Base-by-base conservation (phyloP, 2,113 vertebrate species). In the Pomatorhinus ruficollis region DNA sequence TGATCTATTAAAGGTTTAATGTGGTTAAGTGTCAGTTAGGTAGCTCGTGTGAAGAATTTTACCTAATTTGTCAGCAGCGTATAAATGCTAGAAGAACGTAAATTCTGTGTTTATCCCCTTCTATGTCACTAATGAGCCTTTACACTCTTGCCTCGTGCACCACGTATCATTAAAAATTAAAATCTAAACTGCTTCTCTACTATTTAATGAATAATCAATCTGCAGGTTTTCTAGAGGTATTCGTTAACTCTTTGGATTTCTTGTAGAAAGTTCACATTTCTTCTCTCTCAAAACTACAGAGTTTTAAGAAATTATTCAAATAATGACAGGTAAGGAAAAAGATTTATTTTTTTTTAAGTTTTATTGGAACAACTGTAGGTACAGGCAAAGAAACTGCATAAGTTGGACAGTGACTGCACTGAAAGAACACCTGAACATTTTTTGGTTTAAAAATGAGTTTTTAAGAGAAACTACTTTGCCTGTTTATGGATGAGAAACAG, bases 301-400 rank as follows among this genome's bases (percentile, higher is more conserved):
- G 6, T 47, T 66, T 84, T 65, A 65, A 59, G 53, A 45, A 78
- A 50, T 57, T 23, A 52, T 7, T 69, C n/a, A 65, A 89, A 89
- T 56, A 76, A 95, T 56, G 20, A 53, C 63, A 82, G 87, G 12
- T 23, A 13, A 76, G 30, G 9, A 33, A 40, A 78, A 42, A 30
- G 4, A 53, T 35, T 4, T 4, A 14, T 12, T 25, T 37, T 31
- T 60, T 65, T 83, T 31, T 11, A 6, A 69, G 12, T 65, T 97
- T 96, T 96, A 95, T 93, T 96, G n/a, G 13, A 83, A 93, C 37
- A 70, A 56, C 27, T 21, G 59, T 16, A 54, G 83, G 72, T 53
- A 74, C 45, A 75, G 72, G 30, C 49, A 54, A 78, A 31, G 64
- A 86, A 91, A 88, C 45, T 12, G 28, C 75, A 33, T 30, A 14